Conservation (phyloP, 2,888 invertebrate genomes). For the Steinernema scapterisci region DNA sequence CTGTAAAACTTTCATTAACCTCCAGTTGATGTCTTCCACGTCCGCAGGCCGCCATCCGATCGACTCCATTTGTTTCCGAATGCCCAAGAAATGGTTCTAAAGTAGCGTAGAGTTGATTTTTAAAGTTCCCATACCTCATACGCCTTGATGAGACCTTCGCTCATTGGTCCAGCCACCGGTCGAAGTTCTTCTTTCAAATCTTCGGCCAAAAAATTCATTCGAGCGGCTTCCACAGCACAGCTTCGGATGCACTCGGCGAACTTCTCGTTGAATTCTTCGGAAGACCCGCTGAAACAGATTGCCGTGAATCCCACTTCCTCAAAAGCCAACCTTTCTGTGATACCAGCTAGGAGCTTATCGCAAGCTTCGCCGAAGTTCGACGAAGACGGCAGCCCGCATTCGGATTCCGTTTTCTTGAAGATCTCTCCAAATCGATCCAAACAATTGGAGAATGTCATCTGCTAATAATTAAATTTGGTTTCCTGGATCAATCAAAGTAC, state of each 20-base stretch:
- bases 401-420: background rate
- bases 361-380: background rate
- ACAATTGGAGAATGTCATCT: background rate
- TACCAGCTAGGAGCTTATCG: background rate
- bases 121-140: background rate
- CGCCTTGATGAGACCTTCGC: background rate
- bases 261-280: background rate
- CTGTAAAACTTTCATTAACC: background rate
- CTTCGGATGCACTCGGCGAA: constrained; percentile 1
- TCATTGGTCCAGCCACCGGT: background rate
- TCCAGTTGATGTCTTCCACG: background rate
- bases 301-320: background rate
- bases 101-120: background rate
- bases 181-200: background rate
- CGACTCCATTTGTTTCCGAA: background rate
- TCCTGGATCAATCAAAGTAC: background rate
- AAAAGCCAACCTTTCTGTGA: background rate
- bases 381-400: background rate
- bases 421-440: background rate
- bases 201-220: background rate
- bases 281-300: too few species aligned
- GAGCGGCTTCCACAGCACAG: constrained; percentile 1
- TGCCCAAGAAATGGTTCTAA: background rate
- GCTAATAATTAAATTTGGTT: background rate
- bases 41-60: constrained; percentile 4